Evolutionary conservation across 2,113 vertebrate species (phyloP), one percentile per base, ranked within the genome.

Genomic region (Campylorhamphus procurvoides): DNA sequence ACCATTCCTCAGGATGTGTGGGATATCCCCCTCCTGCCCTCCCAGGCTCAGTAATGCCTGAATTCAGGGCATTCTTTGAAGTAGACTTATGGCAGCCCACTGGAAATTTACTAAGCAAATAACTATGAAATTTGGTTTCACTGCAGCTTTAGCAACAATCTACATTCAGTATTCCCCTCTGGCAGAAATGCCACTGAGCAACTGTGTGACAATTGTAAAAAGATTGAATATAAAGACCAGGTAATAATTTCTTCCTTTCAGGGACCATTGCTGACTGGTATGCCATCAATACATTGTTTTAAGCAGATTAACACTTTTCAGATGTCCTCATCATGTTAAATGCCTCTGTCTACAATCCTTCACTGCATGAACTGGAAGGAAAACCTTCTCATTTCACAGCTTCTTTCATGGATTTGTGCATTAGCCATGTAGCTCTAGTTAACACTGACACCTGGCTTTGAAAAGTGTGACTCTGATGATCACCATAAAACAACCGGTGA

Each of bases 11-110:
- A 29, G 0, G 1, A 17, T 1, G 2, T 37, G 22, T 28, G 29
- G 9, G 11, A 37, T 29, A 39, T 39, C 6, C 3, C 16, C 3
- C 5, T 84, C 11, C 23, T 0, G 3, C 22, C 14, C 22, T 59
- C 12, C 16, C 10, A 46, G 31, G 18, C 5, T 39, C 0, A 0
- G 14, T 8, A 63, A 50, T 12, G 29, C 3, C 39, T 64, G 39
- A 56, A n/a, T 68, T 68, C 31, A 59, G 29, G 12, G 4, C 1
- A 1, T 27, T 80, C 7, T 47, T 73, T 56, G 53, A 60, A 52
- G 5, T 40, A 4, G 7, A 84, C 8, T 29, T 80, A 3, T 1
- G 4, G 14, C n/a, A 80, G 18, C 7, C 15, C 16, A 31, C 17
- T 29, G 40, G 56, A 52, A 52, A 72, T 11, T 44, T 80, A 22